These are phyloP conservation scores for Hydroisotoma schaefferi DNA, from an alignment of 2,888 invertebrate genomes.

Conservation along the genomic window DNA sequence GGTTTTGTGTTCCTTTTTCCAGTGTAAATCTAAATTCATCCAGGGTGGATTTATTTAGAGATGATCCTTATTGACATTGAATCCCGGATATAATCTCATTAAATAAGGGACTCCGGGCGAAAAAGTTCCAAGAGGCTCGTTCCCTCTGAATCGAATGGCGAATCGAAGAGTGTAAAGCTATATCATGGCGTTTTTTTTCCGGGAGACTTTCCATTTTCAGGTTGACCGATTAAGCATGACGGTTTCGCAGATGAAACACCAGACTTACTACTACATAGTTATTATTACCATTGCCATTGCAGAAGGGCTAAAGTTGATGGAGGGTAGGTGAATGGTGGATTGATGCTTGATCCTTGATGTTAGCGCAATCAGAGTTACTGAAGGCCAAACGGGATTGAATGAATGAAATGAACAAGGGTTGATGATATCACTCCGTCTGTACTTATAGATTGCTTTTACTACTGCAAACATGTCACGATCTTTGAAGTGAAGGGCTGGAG, in stretches of 20 bases:
- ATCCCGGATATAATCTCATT: too few species aligned
- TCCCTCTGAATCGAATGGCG: too few species aligned
- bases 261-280: not conserved
- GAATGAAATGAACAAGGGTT: not conserved
- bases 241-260: constrained; percentile 2
- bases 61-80: too few species aligned
- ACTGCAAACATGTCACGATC: not conserved
- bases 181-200: not conserved
- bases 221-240: constrained; percentile 3
- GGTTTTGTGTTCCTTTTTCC: too few species aligned
- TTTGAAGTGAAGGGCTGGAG: not conserved
- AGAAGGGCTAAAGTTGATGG: not conserved
- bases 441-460: constrained; percentile 1
- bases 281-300: not conserved
- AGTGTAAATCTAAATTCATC: too few species aligned
- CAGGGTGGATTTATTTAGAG: too few species aligned
- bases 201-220: not conserved
- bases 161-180: too few species aligned
- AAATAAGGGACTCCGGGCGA: too few species aligned
- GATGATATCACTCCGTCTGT: too few species aligned
- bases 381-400: not conserved
- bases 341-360: too few species aligned
- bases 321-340: not conserved
- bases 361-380: too few species aligned
- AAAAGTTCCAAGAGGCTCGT: not conserved